Base-by-base conservation (phyloP, 2,797 vertebrate species). In the Acipenser oxyrinchus region DNA sequence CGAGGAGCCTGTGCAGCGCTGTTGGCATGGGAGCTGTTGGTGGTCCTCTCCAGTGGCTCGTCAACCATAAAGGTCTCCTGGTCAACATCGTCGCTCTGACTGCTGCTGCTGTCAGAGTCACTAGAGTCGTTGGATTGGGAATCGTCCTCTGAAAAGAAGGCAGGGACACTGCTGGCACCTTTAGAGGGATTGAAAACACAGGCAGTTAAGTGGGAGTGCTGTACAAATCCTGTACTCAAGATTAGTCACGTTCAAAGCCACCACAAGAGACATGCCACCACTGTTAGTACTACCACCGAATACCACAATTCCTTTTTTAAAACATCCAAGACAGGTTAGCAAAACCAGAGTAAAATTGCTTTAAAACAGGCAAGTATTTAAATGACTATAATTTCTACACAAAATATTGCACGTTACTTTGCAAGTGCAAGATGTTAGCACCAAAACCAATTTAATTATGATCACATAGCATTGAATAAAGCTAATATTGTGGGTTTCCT, bases 141-240 rank as follows among this genome's bases (percentile, higher is more conserved):
- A 79, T 99, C 97, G 18, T 99, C 97, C 84, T 99, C 97, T 70
- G 97, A 99, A 87, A 99, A 99, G 91, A 99, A 99, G 67, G 97
- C 96, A 66, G 97, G 97, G 74, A 99, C 97, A 64, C 97, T 99
- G 91, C 97, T 99, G 62, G 97, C 97, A 84, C 97, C 97, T 99
- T 66, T 75, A 48, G 64, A 73, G 70, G 55, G 73, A 68, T 62
- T 55, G 48, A 59, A 67, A 66, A 69, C 65, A 72, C 0, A 63
- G 12, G 68, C 55, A 61, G 53, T 72, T 66, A 65, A 67, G 60
- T 64, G 69, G 37, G 18, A 49, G 15, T 23, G 58, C 37, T 37
- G 37, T 37, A 37, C 37, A 37, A 37, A 37, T 37, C 37, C 5
- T 37, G 37, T 37, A 37, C 37, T 37, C 37, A 37, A 37, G 71